These are phyloP conservation scores for Lepidostoma basale DNA, from an alignment of 1,140 invertebrate species.

Conservation along the genomic window DNA sequence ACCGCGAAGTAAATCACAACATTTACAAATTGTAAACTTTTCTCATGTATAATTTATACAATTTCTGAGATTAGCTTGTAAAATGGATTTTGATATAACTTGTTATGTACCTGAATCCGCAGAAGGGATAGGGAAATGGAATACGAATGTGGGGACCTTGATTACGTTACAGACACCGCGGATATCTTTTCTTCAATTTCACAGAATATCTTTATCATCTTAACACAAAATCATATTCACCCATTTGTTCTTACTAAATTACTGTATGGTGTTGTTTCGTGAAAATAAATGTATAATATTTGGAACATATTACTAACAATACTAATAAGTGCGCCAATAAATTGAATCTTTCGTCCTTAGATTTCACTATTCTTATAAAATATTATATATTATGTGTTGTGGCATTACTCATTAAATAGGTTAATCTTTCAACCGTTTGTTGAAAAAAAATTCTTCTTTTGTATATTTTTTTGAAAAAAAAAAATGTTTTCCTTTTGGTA, in stretches of 20 bases:
- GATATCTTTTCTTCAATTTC: background rate
- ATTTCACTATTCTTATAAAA: conserved; percentile 5
- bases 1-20: too few species aligned
- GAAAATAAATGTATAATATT: conserved; percentile 5
- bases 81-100: too few species aligned
- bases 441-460: background rate
- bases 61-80: too few species aligned
- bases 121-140: too few species aligned
- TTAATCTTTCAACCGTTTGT: background rate
- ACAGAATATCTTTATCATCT: conserved; percentile 1
- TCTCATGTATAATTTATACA: too few species aligned
- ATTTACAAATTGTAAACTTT: too few species aligned
- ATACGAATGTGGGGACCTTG: too few species aligned
- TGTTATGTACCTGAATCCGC: too few species aligned
- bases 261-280: conserved; percentile 21
- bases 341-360: conserved; percentile 6
- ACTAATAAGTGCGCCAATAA: conserved; percentile 7
- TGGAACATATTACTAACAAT: conserved; percentile 17
- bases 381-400: too few species aligned
- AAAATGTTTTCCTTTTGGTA: too few species aligned
- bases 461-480: too few species aligned
- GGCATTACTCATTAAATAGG: background rate
- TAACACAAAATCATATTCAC: conserved; percentile 7
- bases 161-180: background rate
- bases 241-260: background rate